Base-by-base conservation (phyloP, 2,797 vertebrate genomes). In the Coregonus ussuriensis region DNA sequence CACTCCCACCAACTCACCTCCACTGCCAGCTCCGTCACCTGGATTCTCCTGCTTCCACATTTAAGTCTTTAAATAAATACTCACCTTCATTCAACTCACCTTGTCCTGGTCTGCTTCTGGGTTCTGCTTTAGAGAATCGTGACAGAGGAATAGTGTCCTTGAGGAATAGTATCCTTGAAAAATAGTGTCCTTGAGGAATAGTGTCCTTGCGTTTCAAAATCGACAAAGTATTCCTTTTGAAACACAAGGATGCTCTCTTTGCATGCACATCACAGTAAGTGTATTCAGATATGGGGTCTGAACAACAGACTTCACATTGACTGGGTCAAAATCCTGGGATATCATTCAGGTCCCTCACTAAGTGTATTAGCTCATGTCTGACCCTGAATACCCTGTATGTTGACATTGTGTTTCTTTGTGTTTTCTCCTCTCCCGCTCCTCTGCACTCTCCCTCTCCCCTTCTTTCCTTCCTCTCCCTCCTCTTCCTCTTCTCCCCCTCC, bases 381-480 rank as follows among this genome's bases (percentile, higher is more conserved):
- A 87, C 79, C 81, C 81, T 83, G 86, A 78, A 86, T 68, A 74
- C 77, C 79, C 35, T 82, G 59, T 15, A 62, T 62, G 74, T 77
- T 81, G 76, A 76, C 74, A 77, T 71, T 72, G 78, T 87, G 72
- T 72, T 80, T 65, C 79, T 80, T 73, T 78, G 72, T 52, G 72
- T 52, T 33, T 21, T 51, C 15, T 29, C 29, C 63, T 47, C 72
- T 1, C 41, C 69, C 18, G 21, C 25, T 56, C 65, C 33, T 35
- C 31, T 35, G 25, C 25, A 16, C 29, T 68, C 66, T 6, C 18
- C 7, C 9, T 5, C 21, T 71, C 5, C 62, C 18, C 6, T 25
- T 4, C 1, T 31, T 37, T 16, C 33, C 37, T 35, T 71, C 47
- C 37, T 37, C 35, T 37, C 41, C 41, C n/a, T 37, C 37, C 33